Percentiles rank a stretch among this genome's conserved stretches.
Evolutionary conservation across 2,113 vertebrate genomes (phyloP).

Genomic region (Leucopsar rothschildi): DNA sequence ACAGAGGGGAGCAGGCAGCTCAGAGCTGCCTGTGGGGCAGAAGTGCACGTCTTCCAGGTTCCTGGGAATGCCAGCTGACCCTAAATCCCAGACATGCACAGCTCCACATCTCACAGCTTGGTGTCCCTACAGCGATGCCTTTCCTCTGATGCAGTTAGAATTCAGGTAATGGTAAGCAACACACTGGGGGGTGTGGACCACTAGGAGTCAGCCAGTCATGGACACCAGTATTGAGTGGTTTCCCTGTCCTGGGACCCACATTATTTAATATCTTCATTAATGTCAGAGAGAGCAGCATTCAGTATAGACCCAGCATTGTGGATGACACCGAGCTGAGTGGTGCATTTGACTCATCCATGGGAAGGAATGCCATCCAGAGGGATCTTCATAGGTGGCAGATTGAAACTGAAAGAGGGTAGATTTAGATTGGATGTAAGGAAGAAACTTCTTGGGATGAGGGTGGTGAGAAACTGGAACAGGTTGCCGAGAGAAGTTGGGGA

Average conservation of each 20-base stretch:
- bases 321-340: neutral
- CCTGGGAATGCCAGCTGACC: neutral
- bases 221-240: neutral
- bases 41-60: neutral
- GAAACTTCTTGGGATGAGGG: neutral
- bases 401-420: neutral
- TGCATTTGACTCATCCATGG: neutral
- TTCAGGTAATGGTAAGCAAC: neutral
- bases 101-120: neutral
- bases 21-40: neutral
- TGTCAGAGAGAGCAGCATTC: neutral
- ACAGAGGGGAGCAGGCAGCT: neutral
- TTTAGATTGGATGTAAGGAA: neutral
- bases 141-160: neutral
- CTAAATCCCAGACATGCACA: neutral
- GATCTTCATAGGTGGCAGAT: neutral
- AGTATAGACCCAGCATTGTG: neutral
- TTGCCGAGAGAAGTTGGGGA: neutral
- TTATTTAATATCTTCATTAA: neutral
- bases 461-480: neutral
- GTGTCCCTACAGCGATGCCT: neutral
- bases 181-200: accelerated
- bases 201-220: neutral
- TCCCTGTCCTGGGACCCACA: neutral
- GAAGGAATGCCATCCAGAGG: neutral